Conservation (phyloP, 2,113 vertebrate genomes). For the Xenopus borealis region DNA sequence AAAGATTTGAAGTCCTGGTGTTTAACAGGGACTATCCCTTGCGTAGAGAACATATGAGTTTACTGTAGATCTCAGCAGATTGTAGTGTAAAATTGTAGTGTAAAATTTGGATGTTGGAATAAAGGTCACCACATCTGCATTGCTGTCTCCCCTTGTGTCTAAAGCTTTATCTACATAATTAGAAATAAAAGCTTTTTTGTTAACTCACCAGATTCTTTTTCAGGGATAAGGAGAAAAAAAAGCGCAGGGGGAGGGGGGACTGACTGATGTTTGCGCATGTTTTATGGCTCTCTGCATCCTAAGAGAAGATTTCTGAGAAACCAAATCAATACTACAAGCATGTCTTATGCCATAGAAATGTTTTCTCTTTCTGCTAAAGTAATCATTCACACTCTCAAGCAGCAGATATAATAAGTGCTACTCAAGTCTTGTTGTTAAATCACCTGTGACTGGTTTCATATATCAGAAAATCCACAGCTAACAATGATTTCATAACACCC, state of each 20-base stretch:
- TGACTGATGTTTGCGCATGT: slow-evolving; percentile 69
- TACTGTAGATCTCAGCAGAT: slow-evolving; percentile 73
- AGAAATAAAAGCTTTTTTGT: slow-evolving; percentile 71
- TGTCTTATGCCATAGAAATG: slow-evolving; percentile 58
- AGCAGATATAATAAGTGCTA: slow-evolving; percentile 75
- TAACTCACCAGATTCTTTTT: slow-evolving; percentile 72
- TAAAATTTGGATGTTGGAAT: slow-evolving; percentile 87
- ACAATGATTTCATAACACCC: slow-evolving; percentile 55
- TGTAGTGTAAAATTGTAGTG: slow-evolving; percentile 96
- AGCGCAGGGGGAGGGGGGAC: slow-evolving; percentile 64
- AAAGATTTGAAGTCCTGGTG: too few relatives aligned
- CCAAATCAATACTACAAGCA: slow-evolving; percentile 75
- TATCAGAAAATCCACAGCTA: slow-evolving; percentile 56
- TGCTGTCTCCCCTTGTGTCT: slow-evolving; percentile 79
- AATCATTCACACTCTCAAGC: slow-evolving; percentile 75
- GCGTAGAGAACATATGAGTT: slow-evolving; percentile 23
- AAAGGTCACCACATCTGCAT: slow-evolving; percentile 96
- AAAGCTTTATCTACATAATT: slow-evolving; percentile 72
- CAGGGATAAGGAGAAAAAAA: slow-evolving; percentile 62
- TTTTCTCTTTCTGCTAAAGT: slow-evolving; percentile 68
- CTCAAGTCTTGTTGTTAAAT: slow-evolving; percentile 77
- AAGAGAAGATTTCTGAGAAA: slow-evolving; percentile 73
- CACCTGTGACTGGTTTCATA: slow-evolving; percentile 68
- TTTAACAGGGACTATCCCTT: too few relatives aligned
- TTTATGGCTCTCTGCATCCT: slow-evolving; percentile 76